Evolutionary conservation across 1,140 invertebrate genomes (phyloP).

Genomic region (Bradynema listronoti): DNA sequence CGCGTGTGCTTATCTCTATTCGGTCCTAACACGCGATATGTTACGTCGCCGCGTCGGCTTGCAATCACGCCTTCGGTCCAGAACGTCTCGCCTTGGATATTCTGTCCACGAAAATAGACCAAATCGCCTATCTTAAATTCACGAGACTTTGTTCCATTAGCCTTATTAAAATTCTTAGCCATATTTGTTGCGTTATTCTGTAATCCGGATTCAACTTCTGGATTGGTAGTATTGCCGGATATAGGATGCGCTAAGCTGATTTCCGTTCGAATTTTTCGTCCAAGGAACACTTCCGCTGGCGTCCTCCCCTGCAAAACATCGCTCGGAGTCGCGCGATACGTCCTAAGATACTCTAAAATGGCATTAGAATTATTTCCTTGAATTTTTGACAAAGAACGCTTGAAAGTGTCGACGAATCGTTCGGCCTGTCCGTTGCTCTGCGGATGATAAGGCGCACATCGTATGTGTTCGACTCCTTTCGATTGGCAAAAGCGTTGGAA

Average conservation of each 20-base stretch:
- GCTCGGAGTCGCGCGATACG: conserved; percentile 10
- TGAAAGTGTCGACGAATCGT: conserved; percentile 15
- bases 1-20: no score
- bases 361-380: not conserved
- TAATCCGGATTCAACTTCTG: no score
- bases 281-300: conserved; percentile 18
- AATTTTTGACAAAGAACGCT: conserved; percentile 5
- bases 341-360: conserved; percentile 5
- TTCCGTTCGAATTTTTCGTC: conserved; percentile 1
- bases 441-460: conserved; percentile 14
- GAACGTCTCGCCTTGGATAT: no score
- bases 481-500: conserved; percentile 7
- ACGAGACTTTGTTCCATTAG: no score
- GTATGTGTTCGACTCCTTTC: conserved; percentile 11
- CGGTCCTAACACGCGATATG: no score
- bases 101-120: no score
- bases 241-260: conserved; percentile 7
- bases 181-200: no score
- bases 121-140: no score
- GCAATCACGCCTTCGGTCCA: no score
- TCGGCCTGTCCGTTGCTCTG: conserved; percentile 9
- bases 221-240: no score
- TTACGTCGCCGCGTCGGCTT: no score
- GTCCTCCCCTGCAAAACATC: not conserved
- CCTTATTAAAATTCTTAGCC: no score